Percentiles rank a stretch among this genome's conserved stretches.
phyloP scores from a whole-genome alignment of 2,888 invertebrate genomes.

The Pedicia rivosa region DNA sequence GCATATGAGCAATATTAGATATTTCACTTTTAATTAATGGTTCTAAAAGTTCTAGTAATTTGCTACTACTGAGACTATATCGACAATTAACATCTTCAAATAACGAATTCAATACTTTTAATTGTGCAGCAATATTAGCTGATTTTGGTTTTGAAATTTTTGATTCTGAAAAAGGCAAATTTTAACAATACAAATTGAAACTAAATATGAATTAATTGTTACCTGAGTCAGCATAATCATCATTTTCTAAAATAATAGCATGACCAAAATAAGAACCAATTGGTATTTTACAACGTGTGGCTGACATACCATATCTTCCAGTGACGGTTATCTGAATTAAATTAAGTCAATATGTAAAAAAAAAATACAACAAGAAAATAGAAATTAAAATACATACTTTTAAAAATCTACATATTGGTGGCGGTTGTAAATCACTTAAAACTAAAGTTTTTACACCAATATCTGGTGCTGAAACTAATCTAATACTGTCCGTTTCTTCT shows the following conservation, averaged over 20 bases:
- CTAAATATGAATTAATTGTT: conserved; percentile 5
- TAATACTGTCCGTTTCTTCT: conserved; percentile 71
- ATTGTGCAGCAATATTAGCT: conserved; percentile 32
- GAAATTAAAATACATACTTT: conserved; percentile 41
- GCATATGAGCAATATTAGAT: conserved; percentile 67
- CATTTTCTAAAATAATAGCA: conserved; percentile 56
- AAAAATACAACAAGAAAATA: conserved; percentile 8
- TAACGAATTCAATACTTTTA: conserved; percentile 48
- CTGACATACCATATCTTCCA: conserved; percentile 82
- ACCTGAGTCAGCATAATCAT: conserved; percentile 28
- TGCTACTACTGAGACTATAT: conserved; percentile 69
- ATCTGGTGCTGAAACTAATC: conserved; percentile 72
- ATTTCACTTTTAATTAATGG: conserved; percentile 65
- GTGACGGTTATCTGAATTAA: conserved; percentile 64
- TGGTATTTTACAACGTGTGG: conserved; percentile 78
- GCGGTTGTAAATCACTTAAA: conserved; percentile 77
- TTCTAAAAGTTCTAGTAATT: conserved; percentile 62
- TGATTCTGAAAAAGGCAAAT: conserved; percentile 16
- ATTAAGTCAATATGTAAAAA: conserved; percentile 4
- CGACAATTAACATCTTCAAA: conserved; percentile 68
- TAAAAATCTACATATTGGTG: conserved; percentile 74
- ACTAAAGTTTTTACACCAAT: conserved; percentile 76
- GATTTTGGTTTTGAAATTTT: conserved; percentile 21
- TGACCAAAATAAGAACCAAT: conserved; percentile 90
- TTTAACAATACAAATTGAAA: not conserved